Evolutionary conservation across 2,888 invertebrate species (phyloP).

Genomic region (Prosopocoilus inquinatus): DNA sequence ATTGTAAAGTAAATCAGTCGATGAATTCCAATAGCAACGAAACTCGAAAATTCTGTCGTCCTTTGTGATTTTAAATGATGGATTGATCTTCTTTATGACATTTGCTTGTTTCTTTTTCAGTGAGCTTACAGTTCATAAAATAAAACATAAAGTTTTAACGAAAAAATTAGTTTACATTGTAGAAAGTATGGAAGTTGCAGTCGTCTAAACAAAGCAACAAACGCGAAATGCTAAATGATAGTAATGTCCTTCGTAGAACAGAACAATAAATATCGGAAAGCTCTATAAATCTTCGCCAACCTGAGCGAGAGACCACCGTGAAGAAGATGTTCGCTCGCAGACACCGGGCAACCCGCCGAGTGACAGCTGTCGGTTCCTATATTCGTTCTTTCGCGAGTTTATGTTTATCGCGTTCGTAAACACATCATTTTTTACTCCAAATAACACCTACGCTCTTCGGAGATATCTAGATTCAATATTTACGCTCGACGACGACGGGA

Average conservation of each 20-base stretch:
- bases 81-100: too few species aligned
- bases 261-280: constrained; percentile 26
- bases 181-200: constrained; percentile 34
- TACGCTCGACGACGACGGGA: too few species aligned
- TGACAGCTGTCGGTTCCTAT: constrained; percentile 41
- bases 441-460: constrained; percentile 7
- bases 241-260: constrained; percentile 24
- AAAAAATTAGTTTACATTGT: constrained; percentile 36
- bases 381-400: constrained; percentile 23
- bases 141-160: constrained; percentile 28
- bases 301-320: constrained; percentile 40
- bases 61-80: too few species aligned
- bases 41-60: too few species aligned
- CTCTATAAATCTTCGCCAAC: constrained; percentile 29
- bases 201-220: constrained; percentile 25
- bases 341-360: constrained; percentile 43
- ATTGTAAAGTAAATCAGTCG: too few species aligned
- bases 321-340: constrained; percentile 42
- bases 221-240: constrained; percentile 17
- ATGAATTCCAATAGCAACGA: too few species aligned
- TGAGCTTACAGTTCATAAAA: constrained; percentile 4
- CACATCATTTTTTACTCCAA: constrained; percentile 19
- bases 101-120: too few species aligned
- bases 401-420: constrained; percentile 20
- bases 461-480: too few species aligned